A percentile compares a stretch with the other conserved stretches of the same genome.
phyloP scores from a whole-genome alignment of 2,888 invertebrate genomes.

The Sphecodes monilicornis region DNA sequence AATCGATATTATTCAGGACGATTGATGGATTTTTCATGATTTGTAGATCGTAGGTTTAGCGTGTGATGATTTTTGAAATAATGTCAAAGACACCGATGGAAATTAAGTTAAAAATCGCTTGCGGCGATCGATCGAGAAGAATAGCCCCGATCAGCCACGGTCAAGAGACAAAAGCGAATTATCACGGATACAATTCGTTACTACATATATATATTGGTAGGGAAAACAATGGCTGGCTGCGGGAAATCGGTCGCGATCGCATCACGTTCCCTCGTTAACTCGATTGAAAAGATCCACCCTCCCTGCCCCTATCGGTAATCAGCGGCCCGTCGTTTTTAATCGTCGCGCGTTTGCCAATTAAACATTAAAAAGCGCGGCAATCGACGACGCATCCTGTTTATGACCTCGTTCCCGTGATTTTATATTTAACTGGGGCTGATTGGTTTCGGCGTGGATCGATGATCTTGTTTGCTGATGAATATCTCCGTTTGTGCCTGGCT shows the following conservation, averaged over 20 bases:
- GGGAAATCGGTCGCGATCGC: constrained; percentile 42
- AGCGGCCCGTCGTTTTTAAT: constrained; percentile 57
- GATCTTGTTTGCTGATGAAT: background rate
- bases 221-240: constrained; percentile 36
- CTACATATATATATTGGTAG: constrained; percentile 54
- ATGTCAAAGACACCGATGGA: background rate
- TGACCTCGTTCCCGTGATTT: constrained; percentile 54
- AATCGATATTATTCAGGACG: background rate
- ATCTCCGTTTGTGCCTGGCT: background rate
- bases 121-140: background rate
- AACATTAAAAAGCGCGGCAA: constrained; percentile 67
- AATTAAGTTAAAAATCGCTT: background rate
- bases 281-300: constrained; percentile 57
- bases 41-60: background rate
- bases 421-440: constrained; percentile 52
- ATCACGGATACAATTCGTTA: constrained; percentile 58
- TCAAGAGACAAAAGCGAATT: constrained; percentile 44
- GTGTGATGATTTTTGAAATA: background rate
- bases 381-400: constrained; percentile 56
- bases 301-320: constrained; percentile 20
- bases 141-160: constrained; percentile 22
- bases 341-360: constrained; percentile 60
- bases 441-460: constrained; percentile 31
- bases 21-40: background rate
- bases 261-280: constrained; percentile 53